Conservation (phyloP, 1,140 invertebrate genomes). For the Lerema accius region DNA sequence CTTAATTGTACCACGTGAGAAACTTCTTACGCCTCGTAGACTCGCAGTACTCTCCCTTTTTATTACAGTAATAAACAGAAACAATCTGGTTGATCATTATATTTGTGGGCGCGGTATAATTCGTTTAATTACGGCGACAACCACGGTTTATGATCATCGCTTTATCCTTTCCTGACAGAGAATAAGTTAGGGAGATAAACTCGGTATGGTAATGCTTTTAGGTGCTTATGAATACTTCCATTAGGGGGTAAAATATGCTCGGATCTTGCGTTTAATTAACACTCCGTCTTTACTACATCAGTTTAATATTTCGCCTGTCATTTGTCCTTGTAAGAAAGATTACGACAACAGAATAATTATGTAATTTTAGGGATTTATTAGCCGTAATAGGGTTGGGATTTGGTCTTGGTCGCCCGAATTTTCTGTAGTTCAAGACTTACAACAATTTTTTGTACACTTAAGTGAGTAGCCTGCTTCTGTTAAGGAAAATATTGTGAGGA, state of each 20-base stretch:
- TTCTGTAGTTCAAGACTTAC: too few species aligned
- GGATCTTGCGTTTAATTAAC: conserved; percentile 6
- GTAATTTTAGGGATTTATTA: too few species aligned
- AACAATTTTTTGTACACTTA: too few species aligned
- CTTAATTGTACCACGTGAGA: conserved; percentile 76
- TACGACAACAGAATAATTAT: too few species aligned
- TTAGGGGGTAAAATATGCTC: conserved; percentile 22
- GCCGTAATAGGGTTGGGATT: too few species aligned
- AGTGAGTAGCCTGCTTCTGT: too few species aligned
- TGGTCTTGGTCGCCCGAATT: too few species aligned
- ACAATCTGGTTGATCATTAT: conserved; percentile 45
- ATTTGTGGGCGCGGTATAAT: conserved; percentile 21
- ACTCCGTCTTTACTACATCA: not conserved
- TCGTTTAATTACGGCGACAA: conserved; percentile 26
- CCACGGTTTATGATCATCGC: conserved; percentile 19
- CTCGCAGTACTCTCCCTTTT: conserved; percentile 57
- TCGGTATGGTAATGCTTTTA: conserved; percentile 23
- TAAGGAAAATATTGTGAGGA: too few species aligned
- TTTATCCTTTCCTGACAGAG: conserved; percentile 26
- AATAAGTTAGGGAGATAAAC: conserved; percentile 25
- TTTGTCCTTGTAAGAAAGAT: not conserved
- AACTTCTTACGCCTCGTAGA: conserved; percentile 55
- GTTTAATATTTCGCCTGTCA: not conserved
- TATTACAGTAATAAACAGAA: conserved; percentile 53
- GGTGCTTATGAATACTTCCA: conserved; percentile 26